Conservation (phyloP, 2,888 invertebrate genomes). For the Diarsia dahlii region DNA sequence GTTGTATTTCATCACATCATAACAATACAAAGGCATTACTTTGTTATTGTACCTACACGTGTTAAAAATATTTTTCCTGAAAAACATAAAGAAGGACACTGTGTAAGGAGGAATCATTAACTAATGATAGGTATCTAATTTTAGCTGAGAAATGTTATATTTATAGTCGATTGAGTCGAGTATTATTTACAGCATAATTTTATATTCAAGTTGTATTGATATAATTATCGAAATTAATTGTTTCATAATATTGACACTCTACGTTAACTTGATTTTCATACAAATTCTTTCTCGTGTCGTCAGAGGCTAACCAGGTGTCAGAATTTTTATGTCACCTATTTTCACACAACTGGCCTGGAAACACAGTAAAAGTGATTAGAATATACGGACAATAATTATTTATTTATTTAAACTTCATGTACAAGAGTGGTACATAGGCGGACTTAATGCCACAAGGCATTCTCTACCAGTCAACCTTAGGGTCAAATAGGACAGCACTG, state of each 20-base stretch:
- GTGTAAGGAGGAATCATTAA: not conserved
- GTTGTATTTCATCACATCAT: not conserved
- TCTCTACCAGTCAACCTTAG: no score
- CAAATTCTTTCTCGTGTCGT: no score
- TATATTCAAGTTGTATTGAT: not conserved
- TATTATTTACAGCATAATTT: not conserved
- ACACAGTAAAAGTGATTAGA: not conserved
- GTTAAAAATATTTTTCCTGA: not conserved
- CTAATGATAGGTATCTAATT: not conserved
- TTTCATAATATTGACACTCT: not conserved
- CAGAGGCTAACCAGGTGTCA: no score
- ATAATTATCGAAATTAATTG: not conserved
- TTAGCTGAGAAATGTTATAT: no score
- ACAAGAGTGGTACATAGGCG: no score
- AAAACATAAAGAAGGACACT: no score
- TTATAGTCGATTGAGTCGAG: not conserved
- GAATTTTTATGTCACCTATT: no score
- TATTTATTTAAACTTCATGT: no score
- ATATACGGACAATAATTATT: not conserved
- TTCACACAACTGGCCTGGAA: not conserved
- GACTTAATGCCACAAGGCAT: no score
- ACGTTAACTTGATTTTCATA: not conserved
- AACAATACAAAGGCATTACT: not conserved
- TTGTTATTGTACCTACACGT: not conserved
- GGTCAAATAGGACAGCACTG: no score